Conservation (phyloP, 1,140 invertebrate genomes). For the Spodoptera litura region DNA sequence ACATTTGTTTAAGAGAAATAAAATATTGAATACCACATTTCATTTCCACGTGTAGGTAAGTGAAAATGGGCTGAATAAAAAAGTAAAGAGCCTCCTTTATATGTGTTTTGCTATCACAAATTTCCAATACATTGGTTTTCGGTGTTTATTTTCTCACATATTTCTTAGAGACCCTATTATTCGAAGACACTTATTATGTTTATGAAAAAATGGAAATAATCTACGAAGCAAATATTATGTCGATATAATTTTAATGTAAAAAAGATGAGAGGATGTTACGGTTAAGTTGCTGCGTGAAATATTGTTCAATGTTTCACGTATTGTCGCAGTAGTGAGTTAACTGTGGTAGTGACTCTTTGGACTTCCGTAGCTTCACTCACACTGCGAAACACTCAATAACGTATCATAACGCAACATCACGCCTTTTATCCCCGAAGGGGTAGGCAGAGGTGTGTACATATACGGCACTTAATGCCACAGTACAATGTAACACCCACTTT, state of each 20-base stretch:
- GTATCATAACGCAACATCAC: no score
- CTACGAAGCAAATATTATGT: neutral
- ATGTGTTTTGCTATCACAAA: constrained; percentile 11
- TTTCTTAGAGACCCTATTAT: constrained; percentile 13
- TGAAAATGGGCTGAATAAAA: neutral
- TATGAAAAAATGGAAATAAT: constrained; percentile 17
- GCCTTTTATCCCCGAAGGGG: no score
- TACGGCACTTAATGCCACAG: no score
- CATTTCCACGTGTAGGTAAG: neutral
- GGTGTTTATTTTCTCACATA: constrained; percentile 27
- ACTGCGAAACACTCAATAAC: no score
- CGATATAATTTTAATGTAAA: neutral
- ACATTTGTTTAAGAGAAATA: neutral
- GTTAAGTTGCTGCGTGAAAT: neutral
- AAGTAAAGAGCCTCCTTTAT: neutral
- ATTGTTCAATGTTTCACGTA: no score
- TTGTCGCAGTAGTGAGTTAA: no score
- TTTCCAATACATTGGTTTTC: constrained; percentile 37
- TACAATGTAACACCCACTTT: no score
- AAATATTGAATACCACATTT: neutral
- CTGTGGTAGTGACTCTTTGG: no score
- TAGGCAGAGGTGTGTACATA: no score
- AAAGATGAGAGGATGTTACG: neutral
- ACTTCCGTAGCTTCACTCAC: no score
- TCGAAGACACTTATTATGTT: constrained; percentile 23